A percentile compares a stretch with the other conserved stretches of the same genome.
Conservation (phyloP, 23 tunicate genomes). For the Trididemnum clinides region DNA sequence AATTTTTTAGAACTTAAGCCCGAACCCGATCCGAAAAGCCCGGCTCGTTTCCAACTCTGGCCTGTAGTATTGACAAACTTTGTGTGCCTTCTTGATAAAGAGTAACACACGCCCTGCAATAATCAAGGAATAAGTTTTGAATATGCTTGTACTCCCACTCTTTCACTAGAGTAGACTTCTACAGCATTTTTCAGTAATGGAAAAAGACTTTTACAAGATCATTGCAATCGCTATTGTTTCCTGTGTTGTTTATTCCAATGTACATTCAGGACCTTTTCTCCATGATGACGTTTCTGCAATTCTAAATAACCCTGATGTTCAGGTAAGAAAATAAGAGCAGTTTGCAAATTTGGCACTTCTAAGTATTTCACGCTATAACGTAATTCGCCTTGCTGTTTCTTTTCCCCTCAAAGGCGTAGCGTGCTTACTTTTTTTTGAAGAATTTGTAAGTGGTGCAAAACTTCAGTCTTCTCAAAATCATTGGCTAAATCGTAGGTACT, state of each 20-base stretch:
- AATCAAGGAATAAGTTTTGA: too few species aligned
- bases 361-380: neutral
- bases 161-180: too few species aligned
- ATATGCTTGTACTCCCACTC: too few species aligned
- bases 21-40: too few species aligned
- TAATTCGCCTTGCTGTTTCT: neutral
- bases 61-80: too few species aligned
- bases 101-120: too few species aligned
- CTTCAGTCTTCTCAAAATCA: too few species aligned
- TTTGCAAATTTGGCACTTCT: neutral
- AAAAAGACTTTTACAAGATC: neutral
- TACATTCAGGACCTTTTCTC: neutral
- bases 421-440: neutral
- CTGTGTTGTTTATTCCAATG: neutral
- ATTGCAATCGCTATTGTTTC: neutral
- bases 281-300: constrained; percentile 6
- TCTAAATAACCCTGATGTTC: constrained; percentile 1
- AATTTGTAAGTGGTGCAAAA: neutral
- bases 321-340: neutral
- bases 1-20: too few species aligned
- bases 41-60: too few species aligned
- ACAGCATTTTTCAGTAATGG: too few species aligned
- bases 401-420: neutral
- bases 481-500: too few species aligned
- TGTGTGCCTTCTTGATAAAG: too few species aligned